Evolutionary conservation across 2,888 invertebrate genomes (phyloP), one percentile per base, ranked within the genome.

Genomic region (Tridacna gigas): DNA sequence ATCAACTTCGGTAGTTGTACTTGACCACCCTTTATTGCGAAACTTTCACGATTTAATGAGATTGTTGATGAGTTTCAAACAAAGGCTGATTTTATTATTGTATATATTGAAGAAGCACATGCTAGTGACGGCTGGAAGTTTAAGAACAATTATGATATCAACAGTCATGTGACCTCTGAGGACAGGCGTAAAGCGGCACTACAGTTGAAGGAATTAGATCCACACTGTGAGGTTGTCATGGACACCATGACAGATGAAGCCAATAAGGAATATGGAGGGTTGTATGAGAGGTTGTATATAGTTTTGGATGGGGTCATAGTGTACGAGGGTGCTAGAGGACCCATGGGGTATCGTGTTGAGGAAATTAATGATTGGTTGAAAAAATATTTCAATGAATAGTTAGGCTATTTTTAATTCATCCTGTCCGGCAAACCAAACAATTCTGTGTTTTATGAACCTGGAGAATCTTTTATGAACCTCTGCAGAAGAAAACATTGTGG

Each of bases 81-180:
- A 25, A 74, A 81, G 47, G 92, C 90, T 15, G 93, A 94, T 79
- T 94, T 94, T 83, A 48, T 93, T 11, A 88, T 90, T n/a, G 79
- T 93, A 26, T 94, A 94, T 82, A 92, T 93, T 61, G 91, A 92
- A 77, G 93, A 93, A 80, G 92, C 93, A 11, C 93, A 93, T 87
- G 90, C 93, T 0, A 37, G 83, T 5, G 92, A 93, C 61, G 93
- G 91, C 11, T 93, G 93, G 93, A 86, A 83, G 61, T 92, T 93
- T 86, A 71, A 60, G 22, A 90, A 88, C 66, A 91, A 91, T 80
- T 88, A 87, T 69, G 78, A 90, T 26, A 90, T 93, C 4, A 77
- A 83, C 48, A 47, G 47, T 20, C 93, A 93, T 78, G 79, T 79
- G 63, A 83, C 71, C 13, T 65, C 91, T 13, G 76, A 87, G 0